phyloP scores from a whole-genome alignment of 2,888 invertebrate species.

The Hetaerina titia region DNA sequence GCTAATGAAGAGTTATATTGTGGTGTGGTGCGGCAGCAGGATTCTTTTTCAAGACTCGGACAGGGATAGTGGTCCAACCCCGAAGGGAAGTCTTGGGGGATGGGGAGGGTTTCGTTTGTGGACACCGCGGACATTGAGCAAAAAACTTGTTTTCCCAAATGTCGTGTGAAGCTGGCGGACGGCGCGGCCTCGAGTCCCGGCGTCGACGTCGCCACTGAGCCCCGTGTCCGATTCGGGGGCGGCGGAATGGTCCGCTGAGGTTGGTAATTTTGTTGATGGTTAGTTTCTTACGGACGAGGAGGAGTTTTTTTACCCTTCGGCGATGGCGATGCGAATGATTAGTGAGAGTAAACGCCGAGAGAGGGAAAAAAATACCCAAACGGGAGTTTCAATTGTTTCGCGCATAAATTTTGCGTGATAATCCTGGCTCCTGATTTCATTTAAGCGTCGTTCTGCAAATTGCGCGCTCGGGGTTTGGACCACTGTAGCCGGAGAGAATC shows the following conservation, averaged over 20 bases:
- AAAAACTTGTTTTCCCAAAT: constrained; percentile 9
- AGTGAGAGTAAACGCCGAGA: neutral
- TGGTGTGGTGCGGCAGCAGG: neutral
- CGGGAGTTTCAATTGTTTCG: too few relatives aligned
- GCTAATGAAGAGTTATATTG: constrained; percentile 21
- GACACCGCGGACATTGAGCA: neutral
- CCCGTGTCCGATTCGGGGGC: neutral
- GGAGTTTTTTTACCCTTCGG: neutral
- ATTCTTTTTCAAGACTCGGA: too few relatives aligned
- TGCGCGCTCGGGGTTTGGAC: too few relatives aligned
- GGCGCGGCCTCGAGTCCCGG: too few relatives aligned
- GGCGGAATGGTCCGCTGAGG: neutral
- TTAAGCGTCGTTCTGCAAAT: too few relatives aligned
- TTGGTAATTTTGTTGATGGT: neutral
- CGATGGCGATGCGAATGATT: neutral
- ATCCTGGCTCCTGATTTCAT: too few relatives aligned
- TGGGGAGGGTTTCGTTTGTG: neutral
- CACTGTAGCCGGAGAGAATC: too few relatives aligned
- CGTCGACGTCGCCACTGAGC: too few relatives aligned
- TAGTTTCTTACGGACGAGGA: neutral
- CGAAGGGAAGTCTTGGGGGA: neutral
- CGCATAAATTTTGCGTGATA: too few relatives aligned
- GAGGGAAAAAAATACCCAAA: neutral
- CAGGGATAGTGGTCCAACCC: too few relatives aligned
- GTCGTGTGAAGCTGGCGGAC: neutral